Evolutionary conservation across 2,797 vertebrate species (phyloP).

Genomic region (Pseudocheirus occidentalis): DNA sequence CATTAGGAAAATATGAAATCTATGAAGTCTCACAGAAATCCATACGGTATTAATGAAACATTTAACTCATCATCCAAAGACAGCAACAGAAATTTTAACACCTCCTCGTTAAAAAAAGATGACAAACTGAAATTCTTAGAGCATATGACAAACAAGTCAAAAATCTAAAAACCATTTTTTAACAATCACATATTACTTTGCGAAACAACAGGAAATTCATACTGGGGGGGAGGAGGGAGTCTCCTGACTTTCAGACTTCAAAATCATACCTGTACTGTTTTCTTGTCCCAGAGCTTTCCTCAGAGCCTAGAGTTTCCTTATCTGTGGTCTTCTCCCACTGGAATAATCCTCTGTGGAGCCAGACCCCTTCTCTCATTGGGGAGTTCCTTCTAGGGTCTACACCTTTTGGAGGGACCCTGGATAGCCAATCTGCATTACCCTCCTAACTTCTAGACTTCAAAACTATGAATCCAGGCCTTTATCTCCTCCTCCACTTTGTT

Average conservation of each 20-base stretch:
- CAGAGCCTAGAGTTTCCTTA: not conserved
- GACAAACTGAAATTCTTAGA: not conserved
- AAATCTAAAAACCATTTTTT: not conserved
- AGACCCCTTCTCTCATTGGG: not conserved
- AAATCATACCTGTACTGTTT: not conserved
- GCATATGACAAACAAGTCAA: not conserved
- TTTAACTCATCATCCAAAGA: not conserved
- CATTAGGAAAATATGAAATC: not conserved
- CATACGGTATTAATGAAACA: not conserved
- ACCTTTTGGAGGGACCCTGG: not conserved
- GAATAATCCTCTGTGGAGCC: not conserved
- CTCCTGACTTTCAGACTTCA: not conserved
- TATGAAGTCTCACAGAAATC: not conserved
- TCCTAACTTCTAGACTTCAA: not conserved
- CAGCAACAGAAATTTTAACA: not conserved
- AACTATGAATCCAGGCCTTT: not conserved
- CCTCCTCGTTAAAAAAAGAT: not conserved
- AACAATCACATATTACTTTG: not conserved
- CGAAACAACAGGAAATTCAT: not conserved
- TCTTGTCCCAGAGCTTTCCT: not conserved
- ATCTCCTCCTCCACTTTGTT: not conserved
- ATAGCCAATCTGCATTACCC: not conserved
- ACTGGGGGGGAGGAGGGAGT: too few species aligned
- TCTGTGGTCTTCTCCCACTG: not conserved
- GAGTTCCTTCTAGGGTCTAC: not conserved